These are phyloP conservation scores for Mormoops blainvillei DNA, from an alignment of 2,113 vertebrate species.

Conservation along the genomic window DNA sequence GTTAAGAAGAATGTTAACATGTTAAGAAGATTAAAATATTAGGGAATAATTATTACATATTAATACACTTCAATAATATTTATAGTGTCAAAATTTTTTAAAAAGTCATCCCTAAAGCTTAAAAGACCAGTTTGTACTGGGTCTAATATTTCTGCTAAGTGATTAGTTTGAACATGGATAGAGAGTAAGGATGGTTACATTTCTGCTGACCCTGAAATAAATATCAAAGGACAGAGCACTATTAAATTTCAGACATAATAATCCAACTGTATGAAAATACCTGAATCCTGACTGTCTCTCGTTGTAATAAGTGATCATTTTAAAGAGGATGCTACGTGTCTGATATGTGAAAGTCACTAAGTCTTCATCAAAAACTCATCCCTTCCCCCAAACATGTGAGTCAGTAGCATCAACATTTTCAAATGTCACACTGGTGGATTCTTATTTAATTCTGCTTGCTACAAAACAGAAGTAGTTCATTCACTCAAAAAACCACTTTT, in stretches of 20 bases:
- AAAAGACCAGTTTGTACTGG: not conserved
- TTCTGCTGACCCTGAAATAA: slow-evolving; percentile 78
- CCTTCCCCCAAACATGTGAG: slow-evolving; percentile 18
- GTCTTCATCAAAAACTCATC: not conserved
- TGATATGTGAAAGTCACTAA: slow-evolving; percentile 1
- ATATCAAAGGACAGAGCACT: slow-evolving; percentile 57
- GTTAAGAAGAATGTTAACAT: not conserved
- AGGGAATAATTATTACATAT: not conserved
- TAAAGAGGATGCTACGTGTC: not conserved
- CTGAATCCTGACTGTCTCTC: slow-evolving; percentile 49
- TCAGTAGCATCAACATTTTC: not conserved
- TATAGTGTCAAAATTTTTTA: not conserved
- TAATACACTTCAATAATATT: not conserved
- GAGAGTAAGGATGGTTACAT: slow-evolving; percentile 18
- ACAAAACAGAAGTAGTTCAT: not conserved
- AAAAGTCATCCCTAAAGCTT: not conserved
- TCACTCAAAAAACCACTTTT: not conserved
- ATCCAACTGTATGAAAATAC: slow-evolving; percentile 68
- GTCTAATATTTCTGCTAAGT: not conserved
- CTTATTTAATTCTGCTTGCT: slow-evolving; percentile 2
- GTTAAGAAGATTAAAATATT: slow-evolving; percentile 28
- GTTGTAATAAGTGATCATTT: slow-evolving; percentile 46
- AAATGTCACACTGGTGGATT: slow-evolving; percentile 21
- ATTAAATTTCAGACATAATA: slow-evolving; percentile 81
- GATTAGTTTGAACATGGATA: slow-evolving; percentile 30